Percentiles rank a stretch among this genome's conserved stretches.
Evolutionary conservation across 1,140 invertebrate genomes (phyloP).

Genomic region (Carcinoscorpius rotundicauda): DNA sequence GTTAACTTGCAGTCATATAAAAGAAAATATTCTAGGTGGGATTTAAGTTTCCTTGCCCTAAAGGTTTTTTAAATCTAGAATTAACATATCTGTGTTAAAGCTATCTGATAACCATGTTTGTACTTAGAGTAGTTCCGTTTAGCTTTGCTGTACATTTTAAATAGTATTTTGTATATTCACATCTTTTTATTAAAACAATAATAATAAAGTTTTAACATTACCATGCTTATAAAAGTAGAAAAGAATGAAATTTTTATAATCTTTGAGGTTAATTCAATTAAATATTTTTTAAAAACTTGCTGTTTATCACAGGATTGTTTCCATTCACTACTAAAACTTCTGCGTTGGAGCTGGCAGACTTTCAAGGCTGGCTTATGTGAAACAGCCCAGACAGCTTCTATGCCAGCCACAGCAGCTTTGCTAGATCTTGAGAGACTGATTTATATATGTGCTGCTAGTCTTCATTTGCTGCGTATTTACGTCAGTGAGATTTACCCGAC

Average conservation of each 20-base stretch:
- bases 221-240: too few relatives aligned
- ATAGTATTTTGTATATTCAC: not conserved
- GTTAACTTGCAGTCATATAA: too few relatives aligned
- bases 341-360: slow-evolving; percentile 41
- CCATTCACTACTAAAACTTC: slow-evolving; percentile 55
- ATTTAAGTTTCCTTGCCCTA: too few relatives aligned
- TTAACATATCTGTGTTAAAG: too few relatives aligned
- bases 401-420: slow-evolving; percentile 35
- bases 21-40: too few relatives aligned
- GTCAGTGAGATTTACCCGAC: slow-evolving; percentile 82
- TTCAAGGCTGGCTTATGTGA: slow-evolving; percentile 25
- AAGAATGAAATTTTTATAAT: too few relatives aligned
- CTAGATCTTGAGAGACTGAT: slow-evolving; percentile 68
- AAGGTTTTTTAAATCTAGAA: too few relatives aligned
- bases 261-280: too few relatives aligned
- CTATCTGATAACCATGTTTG: too few relatives aligned
- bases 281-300: too few relatives aligned
- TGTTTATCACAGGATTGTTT: slow-evolving; percentile 51
- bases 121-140: too few relatives aligned
- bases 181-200: not conserved
- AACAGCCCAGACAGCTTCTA: slow-evolving; percentile 9
- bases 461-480: slow-evolving; percentile 67
- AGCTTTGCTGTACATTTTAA: not conserved
- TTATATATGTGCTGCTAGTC: slow-evolving; percentile 68
- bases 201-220: too few relatives aligned